Evolutionary conservation across 2,113 vertebrate species (phyloP).

Genomic region (Podarcis raffonei): DNA sequence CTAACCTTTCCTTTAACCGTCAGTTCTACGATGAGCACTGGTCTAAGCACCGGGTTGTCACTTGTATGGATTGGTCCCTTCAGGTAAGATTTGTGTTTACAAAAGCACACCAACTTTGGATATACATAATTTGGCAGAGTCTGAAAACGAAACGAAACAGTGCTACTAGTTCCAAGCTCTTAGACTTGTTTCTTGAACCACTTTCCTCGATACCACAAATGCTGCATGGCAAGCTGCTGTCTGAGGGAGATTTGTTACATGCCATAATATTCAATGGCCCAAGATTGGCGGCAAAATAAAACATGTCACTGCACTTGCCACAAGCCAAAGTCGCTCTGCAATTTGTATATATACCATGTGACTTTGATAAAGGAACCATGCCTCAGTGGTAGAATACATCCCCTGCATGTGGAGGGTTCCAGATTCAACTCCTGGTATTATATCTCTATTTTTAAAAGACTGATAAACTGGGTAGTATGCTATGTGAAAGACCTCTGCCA

Average conservation of each 20-base stretch:
- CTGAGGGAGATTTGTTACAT: background rate
- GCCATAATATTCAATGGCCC: background rate
- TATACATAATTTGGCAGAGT: background rate
- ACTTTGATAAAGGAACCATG: background rate
- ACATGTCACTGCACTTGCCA: background rate
- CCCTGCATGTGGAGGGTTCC: background rate
- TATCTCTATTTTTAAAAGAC: background rate
- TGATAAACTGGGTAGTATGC: background rate
- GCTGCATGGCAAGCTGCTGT: background rate
- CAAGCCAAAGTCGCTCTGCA: background rate
- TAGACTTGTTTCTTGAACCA: background rate
- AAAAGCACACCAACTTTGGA: background rate
- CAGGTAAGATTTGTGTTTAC: conserved; percentile 80
- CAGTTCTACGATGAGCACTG: conserved; percentile 97
- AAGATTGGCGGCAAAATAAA: background rate
- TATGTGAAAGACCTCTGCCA: background rate
- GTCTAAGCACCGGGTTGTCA: conserved; percentile 97
- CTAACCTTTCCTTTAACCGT: conserved; percentile 90
- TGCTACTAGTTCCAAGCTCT: background rate
- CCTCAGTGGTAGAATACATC: background rate
- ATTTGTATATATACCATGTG: background rate
- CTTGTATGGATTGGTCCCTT: conserved; percentile 96
- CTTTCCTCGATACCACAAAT: background rate
- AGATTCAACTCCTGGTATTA: background rate
- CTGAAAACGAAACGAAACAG: background rate